phyloP scores from a whole-genome alignment of 2,113 vertebrate genomes.

The Brienomyrus brachyistius region DNA sequence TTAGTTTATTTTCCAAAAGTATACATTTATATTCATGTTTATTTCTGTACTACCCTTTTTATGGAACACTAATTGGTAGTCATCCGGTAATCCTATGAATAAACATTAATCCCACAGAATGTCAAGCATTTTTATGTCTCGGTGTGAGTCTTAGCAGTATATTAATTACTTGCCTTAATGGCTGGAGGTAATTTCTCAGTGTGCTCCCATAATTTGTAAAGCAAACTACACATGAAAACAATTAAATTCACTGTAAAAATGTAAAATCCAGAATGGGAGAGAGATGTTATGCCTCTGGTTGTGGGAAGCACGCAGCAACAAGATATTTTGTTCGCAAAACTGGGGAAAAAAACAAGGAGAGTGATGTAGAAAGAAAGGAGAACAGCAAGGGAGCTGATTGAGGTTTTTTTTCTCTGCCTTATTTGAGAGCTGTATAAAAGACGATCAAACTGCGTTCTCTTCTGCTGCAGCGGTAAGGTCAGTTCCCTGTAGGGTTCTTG shows the following conservation, averaged over 20 bases:
- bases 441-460: neutral
- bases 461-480: neutral
- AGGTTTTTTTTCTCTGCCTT: neutral
- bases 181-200: conserved; percentile 24
- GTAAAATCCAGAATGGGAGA: neutral
- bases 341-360: neutral
- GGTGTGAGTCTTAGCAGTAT: conserved; percentile 20
- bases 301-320: neutral
- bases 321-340: neutral
- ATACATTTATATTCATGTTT: conserved; percentile 20
- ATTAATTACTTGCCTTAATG: conserved; percentile 26
- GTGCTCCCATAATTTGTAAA: conserved; percentile 19
- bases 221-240: conserved; percentile 21
- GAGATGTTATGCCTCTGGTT: neutral
- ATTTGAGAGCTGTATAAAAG: neutral
- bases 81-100: conserved; percentile 20
- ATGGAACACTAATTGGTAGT: conserved; percentile 16
- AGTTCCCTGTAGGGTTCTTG: neutral
- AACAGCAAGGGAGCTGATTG: neutral
- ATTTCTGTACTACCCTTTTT: conserved; percentile 14
- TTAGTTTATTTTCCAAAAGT: conserved; percentile 1
- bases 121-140: conserved; percentile 8
- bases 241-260: conserved; percentile 12
- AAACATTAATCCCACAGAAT: conserved; percentile 22
- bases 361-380: neutral